Evolutionary conservation across 2,113 vertebrate genomes (phyloP).

Genomic region (Suricata suricatta): DNA sequence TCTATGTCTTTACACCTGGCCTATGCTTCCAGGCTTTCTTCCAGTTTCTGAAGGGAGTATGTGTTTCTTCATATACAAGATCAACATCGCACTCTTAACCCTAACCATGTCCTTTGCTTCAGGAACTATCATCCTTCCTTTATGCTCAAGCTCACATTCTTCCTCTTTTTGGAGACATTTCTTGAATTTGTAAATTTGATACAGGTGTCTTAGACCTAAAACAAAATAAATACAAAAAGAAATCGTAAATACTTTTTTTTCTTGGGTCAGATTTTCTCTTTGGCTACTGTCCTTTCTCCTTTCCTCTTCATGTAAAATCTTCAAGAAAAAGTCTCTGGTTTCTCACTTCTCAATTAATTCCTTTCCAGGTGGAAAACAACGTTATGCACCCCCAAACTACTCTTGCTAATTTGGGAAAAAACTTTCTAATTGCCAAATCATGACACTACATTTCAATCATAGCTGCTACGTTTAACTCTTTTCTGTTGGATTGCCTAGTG

Average conservation of each 20-base stretch:
- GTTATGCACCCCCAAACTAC: neutral
- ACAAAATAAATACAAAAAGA: neutral
- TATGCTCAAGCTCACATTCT: neutral
- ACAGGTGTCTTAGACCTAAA: neutral
- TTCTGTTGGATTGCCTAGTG: neutral
- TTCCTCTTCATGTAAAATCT: neutral
- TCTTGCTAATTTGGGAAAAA: neutral
- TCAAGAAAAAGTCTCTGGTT: neutral
- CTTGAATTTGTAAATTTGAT: neutral
- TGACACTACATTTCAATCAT: too few species aligned
- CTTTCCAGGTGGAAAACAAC: neutral
- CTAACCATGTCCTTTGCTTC: accelerated
- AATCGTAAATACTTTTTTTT: neutral
- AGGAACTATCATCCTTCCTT: neutral
- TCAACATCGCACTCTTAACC: neutral
- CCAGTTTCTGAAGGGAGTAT: neutral
- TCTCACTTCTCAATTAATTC: neutral
- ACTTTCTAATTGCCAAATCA: neutral
- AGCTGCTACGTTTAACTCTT: neutral
- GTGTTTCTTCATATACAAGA: neutral
- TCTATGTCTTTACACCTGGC: neutral
- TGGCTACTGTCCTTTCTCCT: neutral
- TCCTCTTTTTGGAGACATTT: neutral
- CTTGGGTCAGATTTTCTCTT: neutral
- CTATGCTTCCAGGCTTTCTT: neutral